Percentiles rank a stretch among this genome's conserved stretches.
These are phyloP conservation scores for Potorous gilbertii DNA, from an alignment of 2,797 vertebrate species.

Conservation along the genomic window DNA sequence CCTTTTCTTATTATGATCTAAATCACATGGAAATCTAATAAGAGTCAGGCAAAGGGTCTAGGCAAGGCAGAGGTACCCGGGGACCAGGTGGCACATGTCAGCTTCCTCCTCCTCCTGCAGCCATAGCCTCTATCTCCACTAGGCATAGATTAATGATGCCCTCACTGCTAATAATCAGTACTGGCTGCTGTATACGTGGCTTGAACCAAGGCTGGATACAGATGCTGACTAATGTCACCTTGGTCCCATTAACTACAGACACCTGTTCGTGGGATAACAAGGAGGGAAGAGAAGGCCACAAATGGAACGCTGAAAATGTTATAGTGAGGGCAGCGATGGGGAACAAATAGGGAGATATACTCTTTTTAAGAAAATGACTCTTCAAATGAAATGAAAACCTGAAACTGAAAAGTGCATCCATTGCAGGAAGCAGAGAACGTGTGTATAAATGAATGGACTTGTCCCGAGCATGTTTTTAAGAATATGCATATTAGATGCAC, in stretches of 20 bases:
- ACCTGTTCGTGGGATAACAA: neutral
- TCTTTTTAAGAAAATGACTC: neutral
- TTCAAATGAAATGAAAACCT: conserved; percentile 5
- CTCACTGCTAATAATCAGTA: neutral
- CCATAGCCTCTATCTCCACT: neutral
- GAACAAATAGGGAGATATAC: neutral
- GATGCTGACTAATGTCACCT: neutral
- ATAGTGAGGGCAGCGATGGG: neutral
- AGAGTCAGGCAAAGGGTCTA: neutral
- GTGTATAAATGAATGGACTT: neutral
- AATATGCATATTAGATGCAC: conserved; percentile 14
- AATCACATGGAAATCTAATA: neutral
- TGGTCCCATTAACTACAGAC: neutral
- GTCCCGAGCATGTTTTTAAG: conserved; percentile 45
- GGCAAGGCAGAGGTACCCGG: conserved; percentile 8
- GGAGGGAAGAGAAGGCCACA: neutral
- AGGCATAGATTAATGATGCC: neutral
- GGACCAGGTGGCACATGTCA: neutral
- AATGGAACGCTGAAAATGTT: neutral
- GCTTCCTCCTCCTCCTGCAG: neutral
- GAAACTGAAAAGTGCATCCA: neutral
- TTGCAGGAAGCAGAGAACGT: neutral
- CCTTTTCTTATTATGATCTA: neutral
- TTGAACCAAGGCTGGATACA: neutral
- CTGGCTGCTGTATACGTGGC: neutral